Percentiles rank a stretch among this genome's conserved stretches.
Evolutionary conservation across 2,888 invertebrate genomes (phyloP).

Genomic region (Epiblema foenella): DNA sequence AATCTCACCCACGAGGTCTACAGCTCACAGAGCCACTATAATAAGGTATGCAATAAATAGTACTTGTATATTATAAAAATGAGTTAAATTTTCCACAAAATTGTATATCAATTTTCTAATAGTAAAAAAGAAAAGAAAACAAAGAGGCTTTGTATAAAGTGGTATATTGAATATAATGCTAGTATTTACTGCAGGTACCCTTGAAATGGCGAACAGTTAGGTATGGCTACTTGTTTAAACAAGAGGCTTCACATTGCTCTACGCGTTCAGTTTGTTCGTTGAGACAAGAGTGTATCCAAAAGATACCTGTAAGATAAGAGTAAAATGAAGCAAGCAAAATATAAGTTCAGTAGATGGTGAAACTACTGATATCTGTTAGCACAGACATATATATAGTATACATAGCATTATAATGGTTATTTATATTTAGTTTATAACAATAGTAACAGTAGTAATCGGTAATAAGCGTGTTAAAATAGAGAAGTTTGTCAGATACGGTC

Average conservation of each 20-base stretch:
- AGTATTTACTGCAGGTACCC: neutral
- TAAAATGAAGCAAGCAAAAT: neutral
- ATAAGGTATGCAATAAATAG: no score
- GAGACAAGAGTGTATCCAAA: neutral
- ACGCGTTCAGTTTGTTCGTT: neutral
- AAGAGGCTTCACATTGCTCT: neutral
- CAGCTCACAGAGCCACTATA: no score
- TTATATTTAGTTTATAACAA: neutral
- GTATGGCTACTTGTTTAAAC: neutral
- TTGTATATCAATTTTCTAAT: no score
- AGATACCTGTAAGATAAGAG: neutral
- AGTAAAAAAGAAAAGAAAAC: no score
- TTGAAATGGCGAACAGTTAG: neutral
- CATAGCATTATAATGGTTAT: no score
- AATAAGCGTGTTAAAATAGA: slow-evolving; percentile 21
- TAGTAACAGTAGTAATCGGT: slow-evolving; percentile 11
- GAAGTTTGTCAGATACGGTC: slow-evolving; percentile 31
- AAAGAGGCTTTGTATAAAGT: no score
- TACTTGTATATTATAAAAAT: no score
- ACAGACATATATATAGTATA: no score
- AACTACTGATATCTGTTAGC: no score
- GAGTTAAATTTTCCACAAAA: no score
- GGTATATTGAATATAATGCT: neutral
- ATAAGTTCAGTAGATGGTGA: no score
- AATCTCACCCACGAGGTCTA: no score